A percentile compares a stretch with the other conserved stretches of the same genome.
Conservation (phyloP, 2,888 invertebrate genomes). For the Melitaea athalia region DNA sequence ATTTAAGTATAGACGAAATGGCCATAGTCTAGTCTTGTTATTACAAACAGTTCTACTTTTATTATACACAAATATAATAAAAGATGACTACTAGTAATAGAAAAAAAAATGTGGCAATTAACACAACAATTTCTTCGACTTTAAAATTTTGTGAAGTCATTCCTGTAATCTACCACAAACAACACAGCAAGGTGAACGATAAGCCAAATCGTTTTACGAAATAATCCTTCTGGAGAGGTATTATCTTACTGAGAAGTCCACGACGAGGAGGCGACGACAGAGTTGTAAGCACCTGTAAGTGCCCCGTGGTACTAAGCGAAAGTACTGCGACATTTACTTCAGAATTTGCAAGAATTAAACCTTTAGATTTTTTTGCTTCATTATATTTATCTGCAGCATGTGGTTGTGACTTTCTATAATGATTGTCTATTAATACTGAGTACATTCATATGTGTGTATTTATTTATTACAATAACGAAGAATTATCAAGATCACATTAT, state of each 20-base stretch:
- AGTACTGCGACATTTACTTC: constrained; percentile 26
- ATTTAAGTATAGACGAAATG: too few species aligned
- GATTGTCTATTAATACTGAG: too few species aligned
- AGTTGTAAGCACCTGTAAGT: constrained; percentile 53
- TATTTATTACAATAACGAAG: too few species aligned
- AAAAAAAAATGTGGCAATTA: too few species aligned
- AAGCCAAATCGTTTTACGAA: constrained; percentile 31
- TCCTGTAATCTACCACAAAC: constrained; percentile 23
- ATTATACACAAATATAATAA: too few species aligned
- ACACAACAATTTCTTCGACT: not conserved
- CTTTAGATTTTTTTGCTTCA: constrained; percentile 3
- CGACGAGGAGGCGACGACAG: constrained; percentile 42
- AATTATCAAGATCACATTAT: too few species aligned
- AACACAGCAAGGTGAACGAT: constrained; percentile 19
- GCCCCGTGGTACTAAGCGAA: constrained; percentile 39
- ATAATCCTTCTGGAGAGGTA: constrained; percentile 55
- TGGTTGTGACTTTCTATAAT: too few species aligned
- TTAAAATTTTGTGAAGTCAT: constrained; percentile 9
- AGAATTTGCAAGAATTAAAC: constrained; percentile 15
- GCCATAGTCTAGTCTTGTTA: too few species aligned
- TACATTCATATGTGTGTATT: too few species aligned
- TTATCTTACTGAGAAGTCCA: constrained; percentile 56
- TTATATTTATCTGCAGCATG: too few species aligned
- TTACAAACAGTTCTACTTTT: too few species aligned
- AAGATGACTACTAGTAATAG: too few species aligned